These are phyloP conservation scores for Nasua narica DNA, from an alignment of 2,797 vertebrate genomes.

Conservation along the genomic window DNA sequence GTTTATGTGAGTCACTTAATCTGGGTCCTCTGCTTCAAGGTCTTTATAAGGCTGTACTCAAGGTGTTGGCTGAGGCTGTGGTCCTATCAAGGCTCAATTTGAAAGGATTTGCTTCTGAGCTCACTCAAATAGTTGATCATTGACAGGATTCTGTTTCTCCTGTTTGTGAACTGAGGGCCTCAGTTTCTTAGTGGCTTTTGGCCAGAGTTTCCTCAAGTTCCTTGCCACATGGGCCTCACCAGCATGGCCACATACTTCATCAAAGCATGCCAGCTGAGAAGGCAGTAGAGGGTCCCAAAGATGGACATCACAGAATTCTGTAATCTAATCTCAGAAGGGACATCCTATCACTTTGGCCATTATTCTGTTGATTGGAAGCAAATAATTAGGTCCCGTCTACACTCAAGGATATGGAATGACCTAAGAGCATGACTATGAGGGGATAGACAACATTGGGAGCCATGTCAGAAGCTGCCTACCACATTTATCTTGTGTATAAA, in stretches of 20 bases:
- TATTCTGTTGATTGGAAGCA: not conserved
- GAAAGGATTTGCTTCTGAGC: not conserved
- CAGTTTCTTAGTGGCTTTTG: not conserved
- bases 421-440: not conserved
- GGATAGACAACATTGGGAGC: not conserved
- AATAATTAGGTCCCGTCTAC: not conserved
- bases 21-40: not conserved
- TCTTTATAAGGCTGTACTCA: not conserved
- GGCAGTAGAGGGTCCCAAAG: not conserved
- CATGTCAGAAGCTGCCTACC: not conserved
- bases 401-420: not conserved
- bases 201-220: not conserved
- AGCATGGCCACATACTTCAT: not conserved
- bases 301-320: not conserved
- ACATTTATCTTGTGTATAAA: not conserved
- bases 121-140: not conserved
- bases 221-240: not conserved
- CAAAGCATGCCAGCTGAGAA: not conserved
- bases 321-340: not conserved
- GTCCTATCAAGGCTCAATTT: not conserved
- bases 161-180: not conserved
- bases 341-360: not conserved
- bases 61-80: accelerated
- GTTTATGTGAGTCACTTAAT: not conserved
- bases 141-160: not conserved